These are phyloP conservation scores for Nothura maculosa DNA, from an alignment of 2,797 vertebrate genomes.

Conservation along the genomic window DNA sequence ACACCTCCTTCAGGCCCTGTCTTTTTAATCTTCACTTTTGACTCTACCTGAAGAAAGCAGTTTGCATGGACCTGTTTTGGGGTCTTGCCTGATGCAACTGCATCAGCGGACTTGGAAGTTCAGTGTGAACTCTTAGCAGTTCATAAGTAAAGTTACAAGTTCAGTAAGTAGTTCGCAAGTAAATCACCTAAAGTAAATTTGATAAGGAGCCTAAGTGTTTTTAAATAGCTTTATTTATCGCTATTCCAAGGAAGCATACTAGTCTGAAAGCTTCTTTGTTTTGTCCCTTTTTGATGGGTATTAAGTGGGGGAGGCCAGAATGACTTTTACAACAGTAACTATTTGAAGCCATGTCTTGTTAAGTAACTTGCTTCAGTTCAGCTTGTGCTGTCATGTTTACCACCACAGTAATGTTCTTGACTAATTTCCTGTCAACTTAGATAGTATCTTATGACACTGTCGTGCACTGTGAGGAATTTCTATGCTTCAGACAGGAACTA, in stretches of 20 bases:
- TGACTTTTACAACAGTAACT: not conserved
- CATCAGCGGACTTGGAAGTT: not conserved
- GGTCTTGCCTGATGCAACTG: not conserved
- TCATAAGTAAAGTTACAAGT: too few species aligned
- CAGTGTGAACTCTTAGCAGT: not conserved
- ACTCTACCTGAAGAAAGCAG: not conserved
- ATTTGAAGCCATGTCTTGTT: not conserved
- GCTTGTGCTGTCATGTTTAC: not conserved
- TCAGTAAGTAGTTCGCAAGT: too few species aligned
- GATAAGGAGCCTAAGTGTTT: not conserved
- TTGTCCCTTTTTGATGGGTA: not conserved
- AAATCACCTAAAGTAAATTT: not conserved
- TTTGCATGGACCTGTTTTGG: not conserved
- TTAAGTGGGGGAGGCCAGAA: not conserved
- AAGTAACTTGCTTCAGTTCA: not conserved
- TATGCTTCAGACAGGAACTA: not conserved
- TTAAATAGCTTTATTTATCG: not conserved
- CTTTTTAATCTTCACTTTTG: not conserved
- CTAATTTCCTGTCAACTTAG: not conserved
- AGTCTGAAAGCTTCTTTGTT: not conserved
- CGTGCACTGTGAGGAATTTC: not conserved
- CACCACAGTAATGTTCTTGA: not conserved
- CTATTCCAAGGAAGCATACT: not conserved
- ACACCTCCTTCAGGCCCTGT: not conserved
- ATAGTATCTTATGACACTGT: accelerated